phyloP scores from a whole-genome alignment of 2,797 vertebrate species.

The Malurus splendens region DNA sequence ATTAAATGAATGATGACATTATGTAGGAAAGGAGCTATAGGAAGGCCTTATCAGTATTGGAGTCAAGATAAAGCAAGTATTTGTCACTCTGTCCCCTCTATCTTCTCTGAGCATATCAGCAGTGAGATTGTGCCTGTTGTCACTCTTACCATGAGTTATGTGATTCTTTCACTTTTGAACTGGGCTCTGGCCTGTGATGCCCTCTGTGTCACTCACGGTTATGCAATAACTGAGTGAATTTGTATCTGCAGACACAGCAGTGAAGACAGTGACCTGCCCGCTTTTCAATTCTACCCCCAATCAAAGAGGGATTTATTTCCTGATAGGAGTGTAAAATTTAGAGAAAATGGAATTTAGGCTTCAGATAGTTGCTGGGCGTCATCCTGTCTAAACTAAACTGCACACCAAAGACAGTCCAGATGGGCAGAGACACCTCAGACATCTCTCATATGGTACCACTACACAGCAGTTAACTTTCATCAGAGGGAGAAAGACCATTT shows the following conservation, averaged over 20 bases:
- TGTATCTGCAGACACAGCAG: constrained; percentile 8
- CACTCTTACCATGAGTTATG: background rate
- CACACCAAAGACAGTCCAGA: background rate
- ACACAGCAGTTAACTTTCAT: background rate
- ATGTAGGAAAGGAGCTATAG: background rate
- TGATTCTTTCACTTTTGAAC: constrained; percentile 18
- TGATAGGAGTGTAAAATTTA: constrained; percentile 17
- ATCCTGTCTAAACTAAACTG: background rate
- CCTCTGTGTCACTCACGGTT: constrained; percentile 11
- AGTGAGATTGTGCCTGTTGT: background rate
- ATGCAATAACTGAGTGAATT: background rate
- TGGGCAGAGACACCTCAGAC: background rate
- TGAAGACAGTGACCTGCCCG: constrained; percentile 30
- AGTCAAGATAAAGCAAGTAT: background rate
- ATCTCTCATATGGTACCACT: accelerated
- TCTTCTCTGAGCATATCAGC: constrained; percentile 9
- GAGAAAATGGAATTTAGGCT: constrained; percentile 31
- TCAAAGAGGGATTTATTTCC: constrained; percentile 50
- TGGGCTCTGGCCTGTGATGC: background rate
- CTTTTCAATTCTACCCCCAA: constrained; percentile 38
- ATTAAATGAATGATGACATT: background rate
- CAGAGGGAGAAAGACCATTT: background rate
- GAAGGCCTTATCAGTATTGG: background rate
- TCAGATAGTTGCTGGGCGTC: background rate
- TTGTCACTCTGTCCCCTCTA: background rate